phyloP scores from a whole-genome alignment of 1,140 invertebrate genomes.

The Schlechtendalia chinensis region DNA sequence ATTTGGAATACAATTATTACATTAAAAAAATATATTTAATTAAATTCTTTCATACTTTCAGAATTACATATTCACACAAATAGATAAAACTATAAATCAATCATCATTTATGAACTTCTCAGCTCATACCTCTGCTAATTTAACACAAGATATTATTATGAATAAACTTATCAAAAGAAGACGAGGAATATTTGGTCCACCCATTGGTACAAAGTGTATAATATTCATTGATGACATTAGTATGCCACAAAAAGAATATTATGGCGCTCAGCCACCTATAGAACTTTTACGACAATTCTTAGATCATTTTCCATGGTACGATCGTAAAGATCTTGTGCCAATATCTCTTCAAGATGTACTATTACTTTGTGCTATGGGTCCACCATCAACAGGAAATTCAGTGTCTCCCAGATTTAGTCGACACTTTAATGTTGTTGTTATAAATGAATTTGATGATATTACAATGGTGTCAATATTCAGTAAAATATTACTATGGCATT shows the following conservation, averaged over 20 bases:
- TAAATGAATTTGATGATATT: constrained; percentile 86
- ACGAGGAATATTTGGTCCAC: constrained; percentile 90
- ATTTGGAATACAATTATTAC: not conserved
- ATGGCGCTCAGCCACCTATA: constrained; percentile 89
- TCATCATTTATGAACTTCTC: constrained; percentile 89
- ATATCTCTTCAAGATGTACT: constrained; percentile 87
- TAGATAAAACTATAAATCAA: constrained; percentile 77
- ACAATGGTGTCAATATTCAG: constrained; percentile 85
- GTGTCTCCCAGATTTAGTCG: constrained; percentile 84
- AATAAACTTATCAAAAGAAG: constrained; percentile 88
- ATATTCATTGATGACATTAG: constrained; percentile 94
- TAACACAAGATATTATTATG: constrained; percentile 95
- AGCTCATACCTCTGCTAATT: constrained; percentile 88
- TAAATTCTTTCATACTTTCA: constrained; percentile 52
- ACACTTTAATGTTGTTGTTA: constrained; percentile 85
- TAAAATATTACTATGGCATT: constrained; percentile 91
- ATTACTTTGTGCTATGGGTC: constrained; percentile 79
- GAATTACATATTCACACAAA: constrained; percentile 81
- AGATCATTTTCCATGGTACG: constrained; percentile 90
- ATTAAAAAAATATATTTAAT: not conserved
- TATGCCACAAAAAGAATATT: constrained; percentile 83
- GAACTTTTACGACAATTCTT: constrained; percentile 86
- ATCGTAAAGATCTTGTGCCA: constrained; percentile 79
- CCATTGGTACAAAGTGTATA: constrained; percentile 82
- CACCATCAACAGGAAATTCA: constrained; percentile 76